phyloP scores from a whole-genome alignment of 1,140 invertebrate genomes.

The Leptoteleia sp. region DNA sequence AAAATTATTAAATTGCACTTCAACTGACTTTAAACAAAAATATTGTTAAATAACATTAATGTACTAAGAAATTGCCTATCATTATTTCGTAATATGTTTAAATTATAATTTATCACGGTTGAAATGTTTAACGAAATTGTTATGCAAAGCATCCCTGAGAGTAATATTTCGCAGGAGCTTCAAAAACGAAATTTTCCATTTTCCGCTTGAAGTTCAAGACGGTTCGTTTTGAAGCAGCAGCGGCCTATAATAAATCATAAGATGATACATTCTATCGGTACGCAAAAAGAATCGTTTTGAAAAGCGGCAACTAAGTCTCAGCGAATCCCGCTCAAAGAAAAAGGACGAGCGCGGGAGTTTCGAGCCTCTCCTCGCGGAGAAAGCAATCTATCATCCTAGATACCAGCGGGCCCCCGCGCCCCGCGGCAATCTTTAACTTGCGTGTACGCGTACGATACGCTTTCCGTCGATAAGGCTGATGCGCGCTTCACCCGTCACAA shows the following conservation, averaged over 20 bases:
- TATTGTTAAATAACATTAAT: no score
- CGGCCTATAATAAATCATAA: conserved; percentile 76
- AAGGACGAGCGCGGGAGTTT: conserved; percentile 46
- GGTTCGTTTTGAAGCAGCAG: conserved; percentile 70
- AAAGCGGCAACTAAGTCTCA: conserved; percentile 69
- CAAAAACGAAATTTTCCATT: conserved; percentile 7
- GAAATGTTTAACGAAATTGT: no score
- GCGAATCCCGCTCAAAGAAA: conserved; percentile 63
- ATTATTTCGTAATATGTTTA: no score
- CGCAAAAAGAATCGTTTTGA: conserved; percentile 70
- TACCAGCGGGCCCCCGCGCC: conserved; percentile 56
- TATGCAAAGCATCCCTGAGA: no score
- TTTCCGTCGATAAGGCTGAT: conserved; percentile 22
- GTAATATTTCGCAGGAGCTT: not conserved
- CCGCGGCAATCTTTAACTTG: conserved; percentile 53
- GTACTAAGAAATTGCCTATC: no score
- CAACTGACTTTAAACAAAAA: no score
- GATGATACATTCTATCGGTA: conserved; percentile 75
- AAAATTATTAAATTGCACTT: no score
- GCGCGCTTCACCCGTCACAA: conserved; percentile 17
- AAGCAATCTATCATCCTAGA: conserved; percentile 78
- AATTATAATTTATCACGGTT: no score
- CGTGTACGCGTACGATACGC: conserved; percentile 27
- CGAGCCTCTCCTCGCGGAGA: conserved; percentile 67
- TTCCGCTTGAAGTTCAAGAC: conserved; percentile 67